Evolutionary conservation across 2,113 vertebrate genomes (phyloP).

Genomic region (Macaca nemestrina): DNA sequence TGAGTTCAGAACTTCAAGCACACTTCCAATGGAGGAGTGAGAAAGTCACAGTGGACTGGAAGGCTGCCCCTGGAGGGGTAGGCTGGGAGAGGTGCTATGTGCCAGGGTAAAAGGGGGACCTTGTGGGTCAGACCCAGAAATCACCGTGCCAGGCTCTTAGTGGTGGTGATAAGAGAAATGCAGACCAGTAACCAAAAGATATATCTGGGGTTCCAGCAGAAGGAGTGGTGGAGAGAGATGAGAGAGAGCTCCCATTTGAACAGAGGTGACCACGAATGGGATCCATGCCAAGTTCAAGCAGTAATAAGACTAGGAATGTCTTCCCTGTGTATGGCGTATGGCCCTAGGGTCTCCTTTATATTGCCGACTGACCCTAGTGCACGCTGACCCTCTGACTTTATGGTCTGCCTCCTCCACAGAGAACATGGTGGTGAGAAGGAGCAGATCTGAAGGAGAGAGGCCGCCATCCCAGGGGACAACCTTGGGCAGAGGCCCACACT

Average conservation of each 20-base stretch:
- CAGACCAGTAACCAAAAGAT: neutral
- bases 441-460: neutral
- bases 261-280: neutral
- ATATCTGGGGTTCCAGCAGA: neutral
- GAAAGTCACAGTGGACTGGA: rapidly evolving
- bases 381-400: neutral
- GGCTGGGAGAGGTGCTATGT: neutral
- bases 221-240: neutral
- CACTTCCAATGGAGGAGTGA: neutral
- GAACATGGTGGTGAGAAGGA: neutral
- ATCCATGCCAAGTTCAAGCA: neutral
- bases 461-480: rapidly evolving
- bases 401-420: neutral
- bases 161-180: neutral
- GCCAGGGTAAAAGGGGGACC: neutral
- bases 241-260: neutral
- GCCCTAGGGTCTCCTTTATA: neutral
- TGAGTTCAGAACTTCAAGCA: neutral
- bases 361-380: neutral
- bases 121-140: neutral
- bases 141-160: neutral
- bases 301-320: neutral
- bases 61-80: neutral
- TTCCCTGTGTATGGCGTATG: neutral
- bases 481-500: too few species aligned